phyloP scores from a whole-genome alignment of 2,113 vertebrate genomes.

The Microcebus murinus region DNA sequence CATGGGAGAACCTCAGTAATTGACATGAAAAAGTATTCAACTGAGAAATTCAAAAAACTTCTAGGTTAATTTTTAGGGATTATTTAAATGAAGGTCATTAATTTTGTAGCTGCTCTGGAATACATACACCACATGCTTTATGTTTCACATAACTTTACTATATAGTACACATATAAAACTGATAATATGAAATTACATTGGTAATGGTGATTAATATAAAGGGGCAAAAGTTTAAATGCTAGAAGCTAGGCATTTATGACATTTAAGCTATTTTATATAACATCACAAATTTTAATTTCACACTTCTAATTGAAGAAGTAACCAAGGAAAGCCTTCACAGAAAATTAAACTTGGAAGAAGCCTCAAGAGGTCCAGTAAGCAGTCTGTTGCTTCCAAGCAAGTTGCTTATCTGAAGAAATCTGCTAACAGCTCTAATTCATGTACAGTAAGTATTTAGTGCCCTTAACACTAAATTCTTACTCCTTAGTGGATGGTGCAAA shows the following conservation, averaged over 20 bases:
- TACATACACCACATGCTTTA: not conserved
- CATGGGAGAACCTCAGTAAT: not conserved
- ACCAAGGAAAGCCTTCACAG: not conserved
- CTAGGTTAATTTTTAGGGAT: not conserved
- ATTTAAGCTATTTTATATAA: not conserved
- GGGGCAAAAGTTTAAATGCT: not conserved
- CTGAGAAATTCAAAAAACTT: slow-evolving; percentile 18
- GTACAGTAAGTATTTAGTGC: slow-evolving; percentile 2
- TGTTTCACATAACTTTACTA: not conserved
- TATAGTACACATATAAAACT: slow-evolving; percentile 1
- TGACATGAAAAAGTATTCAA: slow-evolving; percentile 1
- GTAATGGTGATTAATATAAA: slow-evolving; percentile 22
- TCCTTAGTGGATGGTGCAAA: not conserved
- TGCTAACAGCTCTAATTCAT: not conserved
- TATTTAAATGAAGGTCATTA: not conserved
- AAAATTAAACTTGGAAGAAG: slow-evolving; percentile 27
- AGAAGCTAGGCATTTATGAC: not conserved
- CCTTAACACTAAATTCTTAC: not conserved
- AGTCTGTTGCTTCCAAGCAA: not conserved
- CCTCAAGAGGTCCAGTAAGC: not conserved
- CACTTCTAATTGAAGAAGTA: slow-evolving; percentile 36
- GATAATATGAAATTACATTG: not conserved
- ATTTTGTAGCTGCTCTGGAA: not conserved
- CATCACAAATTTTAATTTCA: not conserved
- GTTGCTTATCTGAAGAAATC: not conserved